Percentiles rank a stretch among this genome's conserved stretches.
These are phyloP conservation scores for Tuberolachnus salignus DNA, from an alignment of 2,888 invertebrate species.

Conservation along the genomic window DNA sequence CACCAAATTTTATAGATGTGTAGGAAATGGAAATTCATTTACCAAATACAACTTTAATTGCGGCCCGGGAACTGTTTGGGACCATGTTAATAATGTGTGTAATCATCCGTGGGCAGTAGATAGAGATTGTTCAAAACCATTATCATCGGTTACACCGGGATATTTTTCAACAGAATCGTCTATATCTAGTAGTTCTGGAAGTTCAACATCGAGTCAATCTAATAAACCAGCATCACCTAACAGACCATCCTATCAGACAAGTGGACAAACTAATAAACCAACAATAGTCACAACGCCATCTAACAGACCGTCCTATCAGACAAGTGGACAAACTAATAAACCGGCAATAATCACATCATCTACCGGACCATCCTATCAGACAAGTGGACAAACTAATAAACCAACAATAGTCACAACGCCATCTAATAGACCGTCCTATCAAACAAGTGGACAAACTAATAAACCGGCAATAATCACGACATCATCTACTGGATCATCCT, in stretches of 20 bases:
- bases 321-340: constrained; percentile 42
- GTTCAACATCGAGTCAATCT: constrained; percentile 59
- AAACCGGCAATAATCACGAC: constrained; percentile 22
- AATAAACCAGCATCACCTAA: constrained; percentile 24
- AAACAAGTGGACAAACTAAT: constrained; percentile 46
- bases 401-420: constrained; percentile 26
- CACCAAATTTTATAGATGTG: constrained; percentile 73
- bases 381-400: constrained; percentile 44
- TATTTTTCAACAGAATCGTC: constrained; percentile 39
- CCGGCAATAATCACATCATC: constrained; percentile 29
- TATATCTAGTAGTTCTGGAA: constrained; percentile 58
- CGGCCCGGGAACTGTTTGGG: constrained; percentile 74
- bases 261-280: constrained; percentile 39
- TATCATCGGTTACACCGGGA: constrained; percentile 29
- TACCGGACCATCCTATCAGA: neutral
- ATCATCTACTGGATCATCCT: constrained; percentile 5
- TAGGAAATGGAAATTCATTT: constrained; percentile 64
- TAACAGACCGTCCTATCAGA: neutral
- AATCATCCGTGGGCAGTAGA: constrained; percentile 68
- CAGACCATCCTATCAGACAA: constrained; percentile 4
- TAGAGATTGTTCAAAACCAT: constrained; percentile 55
- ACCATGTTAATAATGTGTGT: constrained; percentile 69
- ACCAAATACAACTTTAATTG: constrained; percentile 70
- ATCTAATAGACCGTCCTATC: neutral
- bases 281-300: constrained; percentile 28